Base-by-base conservation (phyloP, 2,888 invertebrate genomes). In the Nephrotoma guestfalica region DNA sequence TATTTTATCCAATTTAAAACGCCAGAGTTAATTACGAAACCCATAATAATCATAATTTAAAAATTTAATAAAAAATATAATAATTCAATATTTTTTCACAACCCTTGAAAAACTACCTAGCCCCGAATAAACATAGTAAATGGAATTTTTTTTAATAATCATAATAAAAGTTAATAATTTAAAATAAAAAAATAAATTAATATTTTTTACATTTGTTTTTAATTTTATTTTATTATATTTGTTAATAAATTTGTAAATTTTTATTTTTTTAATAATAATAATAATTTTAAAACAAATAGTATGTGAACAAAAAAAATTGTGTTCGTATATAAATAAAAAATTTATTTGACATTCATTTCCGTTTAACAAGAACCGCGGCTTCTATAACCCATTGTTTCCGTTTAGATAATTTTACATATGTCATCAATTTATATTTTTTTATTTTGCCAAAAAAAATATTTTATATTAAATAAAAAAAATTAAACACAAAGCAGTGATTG, bases 311-410 rank as follows among this genome's bases (percentile, higher is more conserved):
- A 51, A 51, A 7, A 30, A 71, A 71, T 71, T 71, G 71, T 71
- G 71, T 71, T 30, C 43, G 43, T 43, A 43, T 71, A 71, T 71
- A 71, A 71, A 71, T 71, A 71, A 71, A 84, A 84, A 84, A 84
- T 84, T 41, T 84, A 84, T 84, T 84, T 84, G 84, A 42, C 84
- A 84, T 84, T 84, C 84, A 84, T 84, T 84, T 84, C 84, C 84
- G 84, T 84, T 84, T 41, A 84, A 84, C 84, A 84, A 84, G 42
- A 84, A 84, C 84, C 84, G 42, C 84, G 84, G 71, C 71, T 71
- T 71, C 30, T 84, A 42, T 42, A 84, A 13, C 84, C 84, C 41
- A 84, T 41, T 84, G 84, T 84, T 84, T 84, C 84, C 84, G 84
- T 84, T 84, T 84, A 84, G 84, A 84, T 84, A 71, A 71, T 71